phyloP scores from a whole-genome alignment of 2,888 invertebrate genomes.

The Philopedon plagiatum region DNA sequence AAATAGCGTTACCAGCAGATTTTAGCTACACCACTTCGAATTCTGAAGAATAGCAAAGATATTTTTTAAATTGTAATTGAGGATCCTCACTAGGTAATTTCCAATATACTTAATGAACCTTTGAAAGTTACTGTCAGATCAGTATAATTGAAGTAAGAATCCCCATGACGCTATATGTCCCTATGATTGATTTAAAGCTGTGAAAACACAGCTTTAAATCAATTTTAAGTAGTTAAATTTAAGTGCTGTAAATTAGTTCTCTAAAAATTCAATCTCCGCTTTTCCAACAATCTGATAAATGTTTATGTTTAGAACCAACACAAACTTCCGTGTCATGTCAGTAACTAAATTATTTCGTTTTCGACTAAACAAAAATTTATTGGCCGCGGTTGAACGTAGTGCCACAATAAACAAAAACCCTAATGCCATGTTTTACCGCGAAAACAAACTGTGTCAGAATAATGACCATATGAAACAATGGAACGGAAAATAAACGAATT shows the following conservation, averaged over 20 bases:
- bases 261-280: neutral
- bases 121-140: too few species aligned
- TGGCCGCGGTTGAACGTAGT: conserved; percentile 4
- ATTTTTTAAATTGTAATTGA: too few species aligned
- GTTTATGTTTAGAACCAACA: neutral
- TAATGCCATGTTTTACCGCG: conserved; percentile 20
- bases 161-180: too few species aligned
- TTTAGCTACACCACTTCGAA: too few species aligned
- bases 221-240: neutral
- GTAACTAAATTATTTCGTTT: conserved; percentile 19
- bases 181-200: too few species aligned
- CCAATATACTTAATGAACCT: too few species aligned
- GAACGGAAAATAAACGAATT: conserved; percentile 22
- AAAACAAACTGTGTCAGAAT: conserved; percentile 25
- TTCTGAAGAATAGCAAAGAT: too few species aligned
- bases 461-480: conserved; percentile 24
- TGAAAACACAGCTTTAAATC: too few species aligned
- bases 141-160: too few species aligned
- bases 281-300: neutral
- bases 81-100: too few species aligned
- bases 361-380: conserved; percentile 24
- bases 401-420: conserved; percentile 22
- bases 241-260: neutral
- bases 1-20: too few species aligned
- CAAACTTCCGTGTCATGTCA: conserved; percentile 17